Conservation (phyloP, 2,888 invertebrate genomes). For the Kryphioiulus occultus region DNA sequence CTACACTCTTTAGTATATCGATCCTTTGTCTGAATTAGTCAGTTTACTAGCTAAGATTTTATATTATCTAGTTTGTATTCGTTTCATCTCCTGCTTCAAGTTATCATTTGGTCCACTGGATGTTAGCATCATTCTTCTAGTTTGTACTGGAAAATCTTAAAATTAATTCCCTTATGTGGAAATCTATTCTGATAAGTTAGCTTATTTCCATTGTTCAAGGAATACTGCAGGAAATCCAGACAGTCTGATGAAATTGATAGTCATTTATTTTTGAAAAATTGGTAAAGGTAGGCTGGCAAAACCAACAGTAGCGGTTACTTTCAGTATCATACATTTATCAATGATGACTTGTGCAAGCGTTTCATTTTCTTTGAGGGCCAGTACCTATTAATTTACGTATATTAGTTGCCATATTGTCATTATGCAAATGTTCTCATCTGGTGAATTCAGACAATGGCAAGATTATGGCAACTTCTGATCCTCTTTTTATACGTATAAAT, state of each 20-base stretch:
- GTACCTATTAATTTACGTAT: background rate
- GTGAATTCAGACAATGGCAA: background rate
- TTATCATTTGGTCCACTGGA: background rate
- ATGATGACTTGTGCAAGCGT: background rate
- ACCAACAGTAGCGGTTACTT: background rate
- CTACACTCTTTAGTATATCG: background rate
- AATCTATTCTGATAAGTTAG: background rate
- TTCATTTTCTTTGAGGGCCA: background rate
- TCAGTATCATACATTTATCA: too few species aligned
- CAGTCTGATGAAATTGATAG: background rate
- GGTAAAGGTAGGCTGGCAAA: too few species aligned
- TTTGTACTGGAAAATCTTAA: background rate
- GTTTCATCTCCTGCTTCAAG: background rate
- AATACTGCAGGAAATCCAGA: background rate
- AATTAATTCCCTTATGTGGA: background rate
- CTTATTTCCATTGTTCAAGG: background rate
- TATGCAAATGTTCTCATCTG: background rate
- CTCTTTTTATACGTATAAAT: constrained; percentile 3
- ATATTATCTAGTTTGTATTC: background rate
- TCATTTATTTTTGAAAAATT: too few species aligned
- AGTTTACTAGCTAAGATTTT: background rate
- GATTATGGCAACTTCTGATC: background rate
- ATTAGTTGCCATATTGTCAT: background rate
- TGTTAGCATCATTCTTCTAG: background rate
- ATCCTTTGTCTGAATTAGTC: constrained; percentile 4